phyloP scores from a whole-genome alignment of 2,113 vertebrate genomes.

The Poeciliopsis occidentalis region DNA sequence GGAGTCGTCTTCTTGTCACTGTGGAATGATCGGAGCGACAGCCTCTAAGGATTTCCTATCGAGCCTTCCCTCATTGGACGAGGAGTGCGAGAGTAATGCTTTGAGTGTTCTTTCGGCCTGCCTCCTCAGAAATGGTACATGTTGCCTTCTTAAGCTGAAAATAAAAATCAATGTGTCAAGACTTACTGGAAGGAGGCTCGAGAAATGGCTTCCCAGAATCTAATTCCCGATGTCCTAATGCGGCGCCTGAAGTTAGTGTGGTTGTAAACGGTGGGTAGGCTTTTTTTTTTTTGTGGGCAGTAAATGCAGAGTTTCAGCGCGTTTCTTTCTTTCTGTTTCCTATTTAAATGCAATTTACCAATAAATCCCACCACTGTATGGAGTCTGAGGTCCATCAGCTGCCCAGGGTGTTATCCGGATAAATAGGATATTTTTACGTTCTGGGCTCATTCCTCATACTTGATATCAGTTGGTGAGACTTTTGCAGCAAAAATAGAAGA shows the following conservation, averaged over 20 bases:
- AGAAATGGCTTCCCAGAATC: slow-evolving; percentile 50
- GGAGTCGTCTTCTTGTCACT: slow-evolving; percentile 35
- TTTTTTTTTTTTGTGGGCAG: slow-evolving; percentile 47
- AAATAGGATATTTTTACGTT: slow-evolving; percentile 28
- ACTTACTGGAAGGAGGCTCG: slow-evolving; percentile 46
- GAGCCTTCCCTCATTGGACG: slow-evolving; percentile 33
- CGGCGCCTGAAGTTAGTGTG: slow-evolving; percentile 41
- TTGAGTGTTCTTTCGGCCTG: slow-evolving; percentile 28
- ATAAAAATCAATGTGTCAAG: slow-evolving; percentile 49
- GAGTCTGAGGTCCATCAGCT: slow-evolving; percentile 6
- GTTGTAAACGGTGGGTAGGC: slow-evolving; percentile 33
- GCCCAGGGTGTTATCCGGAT: slow-evolving; percentile 17
- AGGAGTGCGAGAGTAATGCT: slow-evolving; percentile 32
- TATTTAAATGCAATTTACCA: slow-evolving; percentile 24
- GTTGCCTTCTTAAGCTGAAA: slow-evolving; percentile 43
- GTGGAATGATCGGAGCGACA: slow-evolving; percentile 30
- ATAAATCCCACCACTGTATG: slow-evolving; percentile 8
- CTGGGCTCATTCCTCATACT: slow-evolving; percentile 12
- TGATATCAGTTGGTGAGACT: slow-evolving; percentile 9
- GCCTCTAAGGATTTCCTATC: slow-evolving; percentile 47
- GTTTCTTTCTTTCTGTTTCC: slow-evolving; percentile 6
- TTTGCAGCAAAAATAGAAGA: neutral
- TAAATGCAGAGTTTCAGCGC: slow-evolving; percentile 20
- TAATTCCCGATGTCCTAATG: slow-evolving; percentile 50
- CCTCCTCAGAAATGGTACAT: slow-evolving; percentile 37